These are phyloP conservation scores for Drosophila rubida DNA, from an alignment of 2,888 invertebrate genomes.

Conservation along the genomic window DNA sequence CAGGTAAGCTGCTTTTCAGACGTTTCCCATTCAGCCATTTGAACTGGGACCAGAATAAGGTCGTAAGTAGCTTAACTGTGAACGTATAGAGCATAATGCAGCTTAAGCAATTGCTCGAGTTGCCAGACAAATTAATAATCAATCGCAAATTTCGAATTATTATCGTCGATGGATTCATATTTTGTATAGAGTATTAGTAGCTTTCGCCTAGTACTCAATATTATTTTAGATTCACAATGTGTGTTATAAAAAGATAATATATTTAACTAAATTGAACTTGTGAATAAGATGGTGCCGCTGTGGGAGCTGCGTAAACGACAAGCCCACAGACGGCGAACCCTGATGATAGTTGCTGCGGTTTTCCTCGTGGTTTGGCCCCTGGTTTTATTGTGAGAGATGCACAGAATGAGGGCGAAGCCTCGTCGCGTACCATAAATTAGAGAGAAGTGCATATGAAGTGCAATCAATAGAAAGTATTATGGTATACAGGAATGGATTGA, in stretches of 20 bases:
- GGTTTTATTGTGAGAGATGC: slow-evolving; percentile 1
- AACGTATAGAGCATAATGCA: slow-evolving; percentile 7
- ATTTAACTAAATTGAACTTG: neutral
- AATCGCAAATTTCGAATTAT: slow-evolving; percentile 3
- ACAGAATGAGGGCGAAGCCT: neutral
- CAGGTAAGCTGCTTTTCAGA: slow-evolving; percentile 72
- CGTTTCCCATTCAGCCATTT: slow-evolving; percentile 46
- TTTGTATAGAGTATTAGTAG: neutral
- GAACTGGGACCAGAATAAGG: slow-evolving; percentile 29
- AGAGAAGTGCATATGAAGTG: neutral
- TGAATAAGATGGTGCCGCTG: neutral
- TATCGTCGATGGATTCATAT: no score
- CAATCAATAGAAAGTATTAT: neutral
- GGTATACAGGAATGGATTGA: neutral
- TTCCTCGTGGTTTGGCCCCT: slow-evolving; percentile 6
- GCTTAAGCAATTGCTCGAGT: slow-evolving; percentile 20
- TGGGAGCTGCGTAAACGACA: neutral
- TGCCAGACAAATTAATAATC: slow-evolving; percentile 10
- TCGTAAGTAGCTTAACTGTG: slow-evolving; percentile 63
- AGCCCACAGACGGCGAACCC: slow-evolving; percentile 1
- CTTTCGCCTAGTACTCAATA: neutral
- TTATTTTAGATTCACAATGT: neutral
- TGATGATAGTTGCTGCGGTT: neutral
- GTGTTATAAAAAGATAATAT: neutral
- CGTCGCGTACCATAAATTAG: neutral